These are phyloP conservation scores for Bilobella aurantiaca DNA, from an alignment of 1,140 invertebrate species.

Conservation along the genomic window DNA sequence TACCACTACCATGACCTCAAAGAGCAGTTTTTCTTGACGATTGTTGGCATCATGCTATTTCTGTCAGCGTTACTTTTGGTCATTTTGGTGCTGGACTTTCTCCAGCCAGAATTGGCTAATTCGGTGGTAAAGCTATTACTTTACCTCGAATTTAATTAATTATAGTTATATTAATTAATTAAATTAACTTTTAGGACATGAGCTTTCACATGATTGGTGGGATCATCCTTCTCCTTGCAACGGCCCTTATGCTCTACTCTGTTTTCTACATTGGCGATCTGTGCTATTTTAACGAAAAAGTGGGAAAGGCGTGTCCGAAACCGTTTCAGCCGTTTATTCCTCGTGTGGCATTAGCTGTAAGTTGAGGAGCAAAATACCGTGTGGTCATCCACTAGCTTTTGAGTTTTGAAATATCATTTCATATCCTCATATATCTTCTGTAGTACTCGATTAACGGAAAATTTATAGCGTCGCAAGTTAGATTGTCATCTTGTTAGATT, in stretches of 20 bases:
- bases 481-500: too few relatives aligned
- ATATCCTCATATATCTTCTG: too few relatives aligned
- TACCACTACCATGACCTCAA: not conserved
- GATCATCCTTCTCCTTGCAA: not conserved
- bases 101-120: not conserved
- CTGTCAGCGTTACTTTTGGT: not conserved
- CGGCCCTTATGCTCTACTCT: not conserved
- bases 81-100: not conserved
- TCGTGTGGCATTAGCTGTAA: not conserved
- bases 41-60: not conserved
- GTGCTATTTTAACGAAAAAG: not conserved
- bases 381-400: not conserved
- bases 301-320: not conserved
- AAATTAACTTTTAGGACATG: not conserved
- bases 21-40: not conserved
- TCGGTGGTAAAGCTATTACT: not conserved
- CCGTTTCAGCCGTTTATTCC: not conserved
- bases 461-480: too few relatives aligned
- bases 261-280: not conserved
- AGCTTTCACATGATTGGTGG: not conserved
- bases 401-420: not conserved
- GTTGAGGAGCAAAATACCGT: too few relatives aligned
- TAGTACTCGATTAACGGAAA: too few relatives aligned
- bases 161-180: not conserved
- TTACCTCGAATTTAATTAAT: not conserved